These are phyloP conservation scores for Drosophila monieri DNA, from an alignment of 2,888 invertebrate species.

Conservation along the genomic window DNA sequence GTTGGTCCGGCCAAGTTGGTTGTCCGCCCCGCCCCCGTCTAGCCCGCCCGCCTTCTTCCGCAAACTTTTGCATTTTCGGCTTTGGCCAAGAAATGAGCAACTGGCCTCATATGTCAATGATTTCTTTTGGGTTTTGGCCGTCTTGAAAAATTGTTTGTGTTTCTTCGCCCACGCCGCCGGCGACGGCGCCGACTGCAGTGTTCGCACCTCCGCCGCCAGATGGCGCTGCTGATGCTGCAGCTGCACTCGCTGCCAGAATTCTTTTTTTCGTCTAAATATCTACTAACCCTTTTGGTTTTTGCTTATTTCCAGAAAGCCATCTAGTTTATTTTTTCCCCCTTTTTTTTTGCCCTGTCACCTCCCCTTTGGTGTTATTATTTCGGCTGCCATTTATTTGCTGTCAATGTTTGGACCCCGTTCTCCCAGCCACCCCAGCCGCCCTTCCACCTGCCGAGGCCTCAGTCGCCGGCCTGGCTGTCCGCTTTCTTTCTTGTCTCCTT, in stretches of 20 bases:
- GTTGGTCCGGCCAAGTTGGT: conserved; percentile 69
- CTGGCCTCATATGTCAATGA: conserved; percentile 77
- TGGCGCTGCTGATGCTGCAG: conserved; percentile 15
- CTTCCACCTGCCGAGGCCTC: conserved; percentile 27
- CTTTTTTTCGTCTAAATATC: background rate
- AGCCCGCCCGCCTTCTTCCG: conserved; percentile 7
- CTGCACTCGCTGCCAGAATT: conserved; percentile 33
- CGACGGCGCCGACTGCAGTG: conserved; percentile 64
- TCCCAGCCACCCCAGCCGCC: background rate
- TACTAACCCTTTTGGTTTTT: conserved; percentile 12
- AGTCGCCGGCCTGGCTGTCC: conserved; percentile 46
- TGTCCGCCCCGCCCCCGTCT: background rate
- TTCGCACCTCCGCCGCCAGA: conserved; percentile 51
- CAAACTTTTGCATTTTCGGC: conserved; percentile 69
- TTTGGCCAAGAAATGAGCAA: conserved; percentile 64
- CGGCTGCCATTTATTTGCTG: conserved; percentile 81
- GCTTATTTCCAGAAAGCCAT: conserved; percentile 36
- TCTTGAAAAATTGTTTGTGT: conserved; percentile 17
- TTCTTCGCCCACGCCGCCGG: conserved; percentile 57
- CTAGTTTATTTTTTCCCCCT: conserved; percentile 1
- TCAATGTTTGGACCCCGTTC: conserved; percentile 69
- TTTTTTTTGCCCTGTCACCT: conserved; percentile 30
- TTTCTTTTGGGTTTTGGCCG: conserved; percentile 22
- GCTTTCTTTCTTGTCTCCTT: conserved; percentile 38
- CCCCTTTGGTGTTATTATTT: conserved; percentile 81